phyloP scores from a whole-genome alignment of 2,113 vertebrate genomes.

The Lathamus discolor region DNA sequence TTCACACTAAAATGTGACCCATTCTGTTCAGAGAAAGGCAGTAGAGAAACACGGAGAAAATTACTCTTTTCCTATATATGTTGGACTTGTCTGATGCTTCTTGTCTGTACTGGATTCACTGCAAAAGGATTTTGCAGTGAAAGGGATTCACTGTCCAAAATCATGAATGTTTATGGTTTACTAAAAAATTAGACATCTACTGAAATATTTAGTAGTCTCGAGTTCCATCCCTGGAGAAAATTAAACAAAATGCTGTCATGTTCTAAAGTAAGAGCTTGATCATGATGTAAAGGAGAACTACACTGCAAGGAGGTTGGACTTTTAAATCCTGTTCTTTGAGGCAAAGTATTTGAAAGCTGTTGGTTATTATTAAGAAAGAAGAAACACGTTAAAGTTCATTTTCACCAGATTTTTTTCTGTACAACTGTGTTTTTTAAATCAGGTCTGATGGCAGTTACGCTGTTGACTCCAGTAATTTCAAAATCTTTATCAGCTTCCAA shows the following conservation, averaged over 20 bases:
- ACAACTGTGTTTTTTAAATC: neutral
- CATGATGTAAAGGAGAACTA: neutral
- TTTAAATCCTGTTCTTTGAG: neutral
- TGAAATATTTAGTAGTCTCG: neutral
- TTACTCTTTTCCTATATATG: neutral
- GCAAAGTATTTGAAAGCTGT: neutral
- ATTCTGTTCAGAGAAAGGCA: neutral
- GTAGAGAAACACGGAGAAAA: neutral
- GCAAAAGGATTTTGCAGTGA: neutral
- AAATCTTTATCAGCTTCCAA: conserved; percentile 8
- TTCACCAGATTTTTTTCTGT: neutral
- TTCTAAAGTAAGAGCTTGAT: neutral
- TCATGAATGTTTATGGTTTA: neutral
- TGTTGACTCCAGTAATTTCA: neutral
- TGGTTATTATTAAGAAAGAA: neutral
- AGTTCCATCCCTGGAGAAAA: neutral
- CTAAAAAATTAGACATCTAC: neutral
- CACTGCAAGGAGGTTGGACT: neutral
- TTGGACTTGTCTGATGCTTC: neutral
- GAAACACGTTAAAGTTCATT: neutral
- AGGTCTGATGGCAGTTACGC: neutral
- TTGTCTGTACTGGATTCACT: neutral
- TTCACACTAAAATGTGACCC: neutral
- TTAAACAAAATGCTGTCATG: neutral
- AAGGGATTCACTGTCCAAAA: neutral